Conservation (phyloP, 2,113 vertebrate genomes). For the Fukomys damarensis region DNA sequence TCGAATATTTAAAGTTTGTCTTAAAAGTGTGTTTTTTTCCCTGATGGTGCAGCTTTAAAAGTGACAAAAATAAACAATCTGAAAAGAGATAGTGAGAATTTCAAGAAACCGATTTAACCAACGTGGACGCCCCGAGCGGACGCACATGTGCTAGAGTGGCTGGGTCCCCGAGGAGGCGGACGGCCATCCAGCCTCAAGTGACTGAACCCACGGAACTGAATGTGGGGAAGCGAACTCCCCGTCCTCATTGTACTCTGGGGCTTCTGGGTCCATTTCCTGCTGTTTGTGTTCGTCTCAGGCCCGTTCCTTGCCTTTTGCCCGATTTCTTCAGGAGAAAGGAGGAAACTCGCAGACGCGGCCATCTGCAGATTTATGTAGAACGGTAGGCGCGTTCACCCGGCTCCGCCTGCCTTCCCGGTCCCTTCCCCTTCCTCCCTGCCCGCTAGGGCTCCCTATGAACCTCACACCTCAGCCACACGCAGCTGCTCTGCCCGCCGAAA, state of each 20-base stretch:
- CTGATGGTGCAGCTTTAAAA: not conserved
- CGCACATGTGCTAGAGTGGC: too few species aligned
- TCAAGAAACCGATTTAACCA: not conserved
- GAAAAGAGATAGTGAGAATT: not conserved
- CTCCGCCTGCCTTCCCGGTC: not conserved
- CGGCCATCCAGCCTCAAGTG: not conserved
- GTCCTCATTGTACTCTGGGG: not conserved
- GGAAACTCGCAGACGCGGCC: not conserved
- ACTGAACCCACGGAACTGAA: not conserved
- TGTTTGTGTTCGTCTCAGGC: not conserved
- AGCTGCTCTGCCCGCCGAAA: not conserved
- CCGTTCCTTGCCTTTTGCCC: not conserved
- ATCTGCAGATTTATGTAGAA: not conserved
- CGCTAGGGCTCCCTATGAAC: too few species aligned
- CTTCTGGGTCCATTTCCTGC: not conserved
- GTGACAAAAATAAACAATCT: constrained; percentile 6
- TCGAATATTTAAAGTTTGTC: not conserved
- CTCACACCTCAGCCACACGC: not conserved
- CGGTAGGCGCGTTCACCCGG: accelerated
- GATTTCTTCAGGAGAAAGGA: not conserved
- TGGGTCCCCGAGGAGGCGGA: not conserved
- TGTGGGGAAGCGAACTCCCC: not conserved
- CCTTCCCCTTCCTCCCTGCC: accelerated
- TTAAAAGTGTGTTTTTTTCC: not conserved
- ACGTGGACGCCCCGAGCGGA: too few species aligned